Base-by-base conservation (phyloP, 2,113 vertebrate genomes). In the Platichthys flesus region DNA sequence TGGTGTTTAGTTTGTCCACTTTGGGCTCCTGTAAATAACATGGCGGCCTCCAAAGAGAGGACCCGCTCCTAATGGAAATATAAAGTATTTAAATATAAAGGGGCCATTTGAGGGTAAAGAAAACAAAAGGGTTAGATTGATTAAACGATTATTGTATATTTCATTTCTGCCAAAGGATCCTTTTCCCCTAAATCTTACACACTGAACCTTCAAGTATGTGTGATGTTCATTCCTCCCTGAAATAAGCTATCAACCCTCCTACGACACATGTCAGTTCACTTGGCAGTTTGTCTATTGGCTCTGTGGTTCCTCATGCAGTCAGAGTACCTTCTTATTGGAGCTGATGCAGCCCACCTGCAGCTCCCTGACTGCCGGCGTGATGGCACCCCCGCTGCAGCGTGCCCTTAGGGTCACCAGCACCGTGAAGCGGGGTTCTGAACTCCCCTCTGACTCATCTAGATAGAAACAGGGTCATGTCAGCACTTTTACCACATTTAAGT, bases 301-400 rank as follows among this genome's bases (percentile, higher is more conserved):
- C 40, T 18, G 7, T 23, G 9, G 9, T 10, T 64, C 21, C n/a
- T 57, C 49, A 8, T 28, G 31, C 52, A 16, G 23, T 68, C 40
- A 18, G 3, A 5, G 57, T 91, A 98, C 97, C 96, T 97, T 97
- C 87, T 95, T 97, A 0, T 88, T 68, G 20, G 94, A 89, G 10
- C 76, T 77, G 51, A 98, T 94, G 40, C 94, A 97, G 86, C 98
- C 97, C 4, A 99, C 91, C 2, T 91, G 91, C 82, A 98, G 90
- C 72, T 96, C 93, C 5, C 95, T 87, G 60, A 87, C 78, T 31
- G 94, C 95, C 0, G 96, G 93, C 0, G 23, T 81, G 20, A 90
- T 51, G 3, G 81, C 75, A 0, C 71, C 83, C 49, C 88, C 80
- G 0, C 72, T 76, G 81, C 85, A 94, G 0, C 66, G 1, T 2